Conservation (phyloP, 2,113 vertebrate genomes). For the Psettodes erumei region DNA sequence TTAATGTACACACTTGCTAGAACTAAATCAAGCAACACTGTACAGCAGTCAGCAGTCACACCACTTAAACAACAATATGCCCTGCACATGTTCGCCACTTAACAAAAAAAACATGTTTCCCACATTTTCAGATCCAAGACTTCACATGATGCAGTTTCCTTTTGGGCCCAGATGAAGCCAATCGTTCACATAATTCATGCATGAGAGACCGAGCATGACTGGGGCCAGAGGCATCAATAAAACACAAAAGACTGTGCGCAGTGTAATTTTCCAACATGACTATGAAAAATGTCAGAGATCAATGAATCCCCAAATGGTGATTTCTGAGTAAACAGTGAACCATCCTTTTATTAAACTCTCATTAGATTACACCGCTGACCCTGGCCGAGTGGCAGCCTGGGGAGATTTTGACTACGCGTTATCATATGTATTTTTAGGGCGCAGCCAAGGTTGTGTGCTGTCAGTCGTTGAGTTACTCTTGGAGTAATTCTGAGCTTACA, state of each 20-base stretch:
- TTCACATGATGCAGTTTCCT: slow-evolving; percentile 45
- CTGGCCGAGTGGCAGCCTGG: neutral
- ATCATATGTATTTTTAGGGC: neutral
- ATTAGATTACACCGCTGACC: neutral
- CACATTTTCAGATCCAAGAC: neutral
- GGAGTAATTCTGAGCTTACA: neutral
- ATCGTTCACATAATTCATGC: slow-evolving; percentile 43
- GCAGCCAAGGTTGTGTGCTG: neutral
- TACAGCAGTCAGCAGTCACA: neutral
- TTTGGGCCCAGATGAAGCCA: slow-evolving; percentile 31
- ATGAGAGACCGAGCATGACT: slow-evolving; percentile 53
- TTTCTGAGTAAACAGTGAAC: neutral
- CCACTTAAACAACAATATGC: neutral
- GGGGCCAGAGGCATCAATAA: slow-evolving; percentile 45
- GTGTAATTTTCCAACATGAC: slow-evolving; percentile 8
- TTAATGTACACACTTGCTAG: neutral
- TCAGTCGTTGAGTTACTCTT: neutral
- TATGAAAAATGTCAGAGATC: slow-evolving; percentile 13
- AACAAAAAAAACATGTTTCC: slow-evolving; percentile 1
- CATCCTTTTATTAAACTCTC: neutral
- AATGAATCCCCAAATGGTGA: slow-evolving; percentile 12
- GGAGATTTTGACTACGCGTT: neutral
- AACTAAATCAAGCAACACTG: neutral
- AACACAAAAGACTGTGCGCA: slow-evolving; percentile 29
- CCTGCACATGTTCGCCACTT: neutral